Conservation (phyloP, 2,888 invertebrate genomes). For the Cylindroiulus punctatus region DNA sequence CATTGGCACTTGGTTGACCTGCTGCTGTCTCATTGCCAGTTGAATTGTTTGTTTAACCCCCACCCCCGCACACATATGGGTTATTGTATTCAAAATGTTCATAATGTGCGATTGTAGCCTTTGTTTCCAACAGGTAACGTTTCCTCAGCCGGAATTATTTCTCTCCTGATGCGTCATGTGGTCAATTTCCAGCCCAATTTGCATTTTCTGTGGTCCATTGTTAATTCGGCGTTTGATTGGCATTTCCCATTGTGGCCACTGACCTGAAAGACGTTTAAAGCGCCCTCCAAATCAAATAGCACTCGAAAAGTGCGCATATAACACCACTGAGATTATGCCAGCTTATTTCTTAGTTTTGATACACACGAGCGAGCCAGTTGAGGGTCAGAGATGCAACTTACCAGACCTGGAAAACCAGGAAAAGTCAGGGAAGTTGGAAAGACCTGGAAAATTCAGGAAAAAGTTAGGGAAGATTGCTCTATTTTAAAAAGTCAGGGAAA, state of each 20-base stretch:
- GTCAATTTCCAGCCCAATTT: not conserved
- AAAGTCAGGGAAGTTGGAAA: no score
- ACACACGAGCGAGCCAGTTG: not conserved
- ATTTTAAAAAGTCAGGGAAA: no score
- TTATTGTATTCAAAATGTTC: constrained; percentile 29
- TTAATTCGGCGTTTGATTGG: constrained; percentile 5
- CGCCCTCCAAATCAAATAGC: not conserved
- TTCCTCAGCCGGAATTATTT: not conserved
- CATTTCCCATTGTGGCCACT: constrained; percentile 17
- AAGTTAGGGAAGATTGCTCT: no score
- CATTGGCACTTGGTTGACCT: no score
- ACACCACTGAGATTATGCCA: not conserved
- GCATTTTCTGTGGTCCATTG: constrained; percentile 11
- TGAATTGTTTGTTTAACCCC: not conserved
- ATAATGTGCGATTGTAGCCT: not conserved
- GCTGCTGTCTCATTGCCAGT: not conserved
- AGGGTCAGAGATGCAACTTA: not conserved
- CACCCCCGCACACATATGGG: not conserved
- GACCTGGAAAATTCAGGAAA: no score
- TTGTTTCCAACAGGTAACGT: not conserved
- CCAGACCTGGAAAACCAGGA: no score
- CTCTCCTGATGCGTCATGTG: not conserved
- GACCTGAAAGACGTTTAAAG: not conserved
- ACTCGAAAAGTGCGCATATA: not conserved
- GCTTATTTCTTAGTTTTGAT: not conserved